phyloP scores from a whole-genome alignment of 2,888 invertebrate species.

The Halictus ligatus region DNA sequence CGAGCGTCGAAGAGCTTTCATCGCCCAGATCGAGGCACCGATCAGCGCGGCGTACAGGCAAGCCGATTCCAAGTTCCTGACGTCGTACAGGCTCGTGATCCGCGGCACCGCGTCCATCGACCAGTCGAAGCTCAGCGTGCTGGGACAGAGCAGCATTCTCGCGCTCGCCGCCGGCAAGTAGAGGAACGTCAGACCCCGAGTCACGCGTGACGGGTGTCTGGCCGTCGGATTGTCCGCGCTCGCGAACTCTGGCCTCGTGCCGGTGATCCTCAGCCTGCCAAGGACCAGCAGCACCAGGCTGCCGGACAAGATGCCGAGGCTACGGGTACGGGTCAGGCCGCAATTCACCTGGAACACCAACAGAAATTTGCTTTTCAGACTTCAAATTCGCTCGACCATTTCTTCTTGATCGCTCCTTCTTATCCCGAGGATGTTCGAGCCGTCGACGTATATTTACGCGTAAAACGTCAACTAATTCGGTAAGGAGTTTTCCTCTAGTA shows the following conservation, averaged over 20 bases:
- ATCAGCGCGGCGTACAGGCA: constrained; percentile 88
- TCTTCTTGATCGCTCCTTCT: too few species aligned
- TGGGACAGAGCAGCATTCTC: constrained; percentile 93
- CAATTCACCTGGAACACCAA: constrained; percentile 69
- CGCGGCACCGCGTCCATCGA: constrained; percentile 98
- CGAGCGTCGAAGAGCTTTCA: constrained; percentile 71
- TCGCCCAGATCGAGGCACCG: constrained; percentile 76
- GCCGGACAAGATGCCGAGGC: constrained; percentile 88
- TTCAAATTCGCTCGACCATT: not conserved
- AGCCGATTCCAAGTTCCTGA: constrained; percentile 91
- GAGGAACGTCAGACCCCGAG: constrained; percentile 94
- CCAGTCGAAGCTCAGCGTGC: constrained; percentile 98
- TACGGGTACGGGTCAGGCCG: constrained; percentile 86
- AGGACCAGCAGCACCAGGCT: constrained; percentile 90
- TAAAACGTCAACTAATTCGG: too few species aligned
- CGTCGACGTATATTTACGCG: too few species aligned
- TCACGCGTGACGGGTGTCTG: constrained; percentile 91
- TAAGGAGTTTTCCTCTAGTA: too few species aligned
- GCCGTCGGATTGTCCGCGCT: constrained; percentile 98
- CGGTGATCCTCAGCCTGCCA: constrained; percentile 92
- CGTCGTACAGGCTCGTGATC: constrained; percentile 91
- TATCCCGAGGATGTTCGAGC: too few species aligned
- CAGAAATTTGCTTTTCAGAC: not conserved
- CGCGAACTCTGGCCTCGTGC: constrained; percentile 92
- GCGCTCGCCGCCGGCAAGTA: constrained; percentile 97